Evolutionary conservation across 2,888 invertebrate species (phyloP).

Genomic region (Agelastica alni): DNA sequence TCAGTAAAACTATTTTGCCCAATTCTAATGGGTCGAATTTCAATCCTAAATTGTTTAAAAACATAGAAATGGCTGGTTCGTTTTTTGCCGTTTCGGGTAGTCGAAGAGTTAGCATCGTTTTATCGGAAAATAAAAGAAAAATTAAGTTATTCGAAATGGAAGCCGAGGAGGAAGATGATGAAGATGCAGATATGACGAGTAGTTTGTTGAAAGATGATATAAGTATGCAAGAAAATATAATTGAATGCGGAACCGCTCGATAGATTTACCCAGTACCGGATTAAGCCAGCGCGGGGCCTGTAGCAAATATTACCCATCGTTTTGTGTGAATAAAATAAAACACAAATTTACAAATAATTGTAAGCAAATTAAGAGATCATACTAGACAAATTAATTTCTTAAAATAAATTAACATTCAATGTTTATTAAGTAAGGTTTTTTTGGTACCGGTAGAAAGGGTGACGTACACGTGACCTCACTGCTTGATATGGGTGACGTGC

Average conservation of each 20-base stretch:
- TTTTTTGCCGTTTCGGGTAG: constrained; percentile 84
- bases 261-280: too few species aligned
- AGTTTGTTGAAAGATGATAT: constrained; percentile 40
- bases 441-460: too few species aligned
- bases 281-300: too few species aligned
- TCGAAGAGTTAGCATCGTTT: constrained; percentile 80
- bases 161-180: constrained; percentile 89
- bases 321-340: too few species aligned
- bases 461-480: too few species aligned
- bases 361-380: too few species aligned
- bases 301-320: too few species aligned
- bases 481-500: too few species aligned
- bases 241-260: constrained; percentile 7
- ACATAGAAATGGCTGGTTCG: constrained; percentile 68
- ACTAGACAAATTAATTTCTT: too few species aligned
- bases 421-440: too few species aligned
- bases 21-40: constrained; percentile 62
- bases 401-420: too few species aligned
- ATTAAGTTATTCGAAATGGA: constrained; percentile 91
- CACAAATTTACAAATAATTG: too few species aligned
- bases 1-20: constrained; percentile 51
- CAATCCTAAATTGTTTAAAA: constrained; percentile 61
- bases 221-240: constrained; percentile 35
- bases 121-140: constrained; percentile 78
- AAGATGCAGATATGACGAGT: constrained; percentile 63